Evolutionary conservation across 2,797 vertebrate species (phyloP), one percentile per base, ranked within the genome.

Genomic region (Molossus molossus): DNA sequence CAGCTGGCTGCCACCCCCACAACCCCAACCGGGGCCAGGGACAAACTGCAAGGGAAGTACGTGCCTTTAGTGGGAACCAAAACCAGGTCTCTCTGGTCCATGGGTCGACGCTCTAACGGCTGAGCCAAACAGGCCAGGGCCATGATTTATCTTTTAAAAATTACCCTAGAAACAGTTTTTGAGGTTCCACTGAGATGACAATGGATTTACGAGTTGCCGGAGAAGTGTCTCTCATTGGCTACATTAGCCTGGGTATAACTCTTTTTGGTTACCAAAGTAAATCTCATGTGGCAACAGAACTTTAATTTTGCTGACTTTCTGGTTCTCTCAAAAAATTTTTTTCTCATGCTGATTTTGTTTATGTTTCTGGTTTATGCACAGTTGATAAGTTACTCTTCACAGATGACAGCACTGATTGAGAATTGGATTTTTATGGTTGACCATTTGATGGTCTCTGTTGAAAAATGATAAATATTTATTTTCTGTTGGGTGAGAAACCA

Each of bases 251-350:
- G 45, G n/a, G 7, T 48, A 65, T 17, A 29, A 65, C 40, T 72
- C 21, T 82, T 80, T 45, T 83, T 69, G 70, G 29, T 11, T 69
- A 27, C 15, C 64, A 67, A 90, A n/a, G 75, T 65, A 87, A 87
- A 92, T 25, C 13, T 23, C 58, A 84, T 27, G 18, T 58, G 48
- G 76, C 58, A 91, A 81, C 0, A 67, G 58, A 81, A 58, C 53
- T 87, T 90, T 48, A 81, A 69, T 87, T 90, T 70, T 95, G 76
- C 45, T 91, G 50, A 73, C 12, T 89, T 92, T 40, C 45, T 94
- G 60, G 53, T 80, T 79, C 33, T 75, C 77, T 90, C 12, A 50
- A 25, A 25, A 64, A 17, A 6, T 14, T 33, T 81, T 64, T 55
- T 37, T 55, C 27, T 90, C 77, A 67, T 48, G 50, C 21, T 89